phyloP scores from a whole-genome alignment of 1,140 invertebrate species.

The Drosophila dunni region DNA sequence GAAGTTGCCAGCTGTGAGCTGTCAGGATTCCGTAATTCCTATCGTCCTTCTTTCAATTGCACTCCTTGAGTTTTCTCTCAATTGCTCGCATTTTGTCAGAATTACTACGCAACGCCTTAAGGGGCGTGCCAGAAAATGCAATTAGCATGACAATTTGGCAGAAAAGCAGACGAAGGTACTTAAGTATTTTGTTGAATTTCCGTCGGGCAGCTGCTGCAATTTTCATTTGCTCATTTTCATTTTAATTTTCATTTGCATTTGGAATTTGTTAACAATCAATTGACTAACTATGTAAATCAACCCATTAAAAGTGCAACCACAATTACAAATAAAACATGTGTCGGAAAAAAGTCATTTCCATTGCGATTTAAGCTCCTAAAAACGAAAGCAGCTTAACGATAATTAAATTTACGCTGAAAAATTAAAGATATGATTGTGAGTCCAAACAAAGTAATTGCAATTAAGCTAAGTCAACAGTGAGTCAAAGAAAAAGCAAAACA shows the following conservation, averaged over 20 bases:
- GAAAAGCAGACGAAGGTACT: constrained; percentile 15
- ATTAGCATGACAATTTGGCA: constrained; percentile 65
- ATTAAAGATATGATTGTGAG: constrained; percentile 24
- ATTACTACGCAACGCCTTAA: constrained; percentile 56
- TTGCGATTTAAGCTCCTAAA: constrained; percentile 18
- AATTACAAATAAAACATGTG: constrained; percentile 57
- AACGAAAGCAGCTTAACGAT: constrained; percentile 18
- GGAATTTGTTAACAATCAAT: constrained; percentile 8
- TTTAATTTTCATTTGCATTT: constrained; percentile 4
- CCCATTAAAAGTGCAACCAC: constrained; percentile 46
- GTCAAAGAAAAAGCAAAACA: not conserved
- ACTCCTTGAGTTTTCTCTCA: constrained; percentile 34
- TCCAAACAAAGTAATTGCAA: constrained; percentile 49
- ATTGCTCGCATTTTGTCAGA: constrained; percentile 50
- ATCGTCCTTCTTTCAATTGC: constrained; percentile 31
- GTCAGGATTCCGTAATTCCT: constrained; percentile 16
- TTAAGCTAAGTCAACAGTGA: constrained; percentile 65
- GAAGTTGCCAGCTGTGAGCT: constrained; percentile 10
- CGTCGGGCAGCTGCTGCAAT: not conserved
- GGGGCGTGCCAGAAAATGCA: constrained; percentile 62
- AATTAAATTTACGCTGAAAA: constrained; percentile 33
- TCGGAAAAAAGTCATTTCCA: constrained; percentile 33
- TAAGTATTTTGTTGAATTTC: constrained; percentile 33
- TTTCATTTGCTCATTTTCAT: constrained; percentile 1
- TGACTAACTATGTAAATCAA: constrained; percentile 26